A percentile compares a stretch with the other conserved stretches of the same genome.
Conservation (phyloP, 2,888 invertebrate species). For the Merodon equestris region DNA sequence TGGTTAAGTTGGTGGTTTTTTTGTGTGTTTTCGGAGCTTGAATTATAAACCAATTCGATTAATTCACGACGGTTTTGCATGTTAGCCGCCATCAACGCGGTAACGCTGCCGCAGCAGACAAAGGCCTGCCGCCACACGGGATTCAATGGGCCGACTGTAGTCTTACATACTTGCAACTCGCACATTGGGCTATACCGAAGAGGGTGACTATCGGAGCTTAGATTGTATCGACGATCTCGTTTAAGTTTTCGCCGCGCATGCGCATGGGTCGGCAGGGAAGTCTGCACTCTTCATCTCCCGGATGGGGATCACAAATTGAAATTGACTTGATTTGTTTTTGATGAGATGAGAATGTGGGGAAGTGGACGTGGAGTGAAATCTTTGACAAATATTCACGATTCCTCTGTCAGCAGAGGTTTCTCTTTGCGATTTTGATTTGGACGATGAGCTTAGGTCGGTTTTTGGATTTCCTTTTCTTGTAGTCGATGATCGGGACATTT, state of each 20-base stretch:
- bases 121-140: conserved; percentile 49
- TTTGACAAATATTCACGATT: conserved; percentile 56
- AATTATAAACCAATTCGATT: conserved; percentile 67
- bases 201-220: conserved; percentile 24
- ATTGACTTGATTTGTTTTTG: conserved; percentile 54
- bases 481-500: not conserved
- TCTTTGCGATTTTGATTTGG: conserved; percentile 25
- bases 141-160: too few species aligned
- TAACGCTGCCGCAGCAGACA: conserved; percentile 25
- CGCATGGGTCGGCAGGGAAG: conserved; percentile 7
- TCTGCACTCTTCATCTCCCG: conserved; percentile 11
- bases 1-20: conserved; percentile 19
- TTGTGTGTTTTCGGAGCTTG: conserved; percentile 43
- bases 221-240: conserved; percentile 35
- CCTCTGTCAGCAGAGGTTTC: conserved; percentile 6
- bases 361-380: conserved; percentile 39
- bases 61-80: conserved; percentile 67
- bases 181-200: not conserved
- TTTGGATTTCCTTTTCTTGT: not conserved
- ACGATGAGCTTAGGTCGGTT: conserved; percentile 2
- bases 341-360: conserved; percentile 30
- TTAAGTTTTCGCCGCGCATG: conserved; percentile 19
- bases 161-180: conserved; percentile 30
- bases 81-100: conserved; percentile 46
- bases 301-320: conserved; percentile 41